Evolutionary conservation across 2,797 vertebrate genomes (phyloP).

Genomic region (Columba guinea): DNA sequence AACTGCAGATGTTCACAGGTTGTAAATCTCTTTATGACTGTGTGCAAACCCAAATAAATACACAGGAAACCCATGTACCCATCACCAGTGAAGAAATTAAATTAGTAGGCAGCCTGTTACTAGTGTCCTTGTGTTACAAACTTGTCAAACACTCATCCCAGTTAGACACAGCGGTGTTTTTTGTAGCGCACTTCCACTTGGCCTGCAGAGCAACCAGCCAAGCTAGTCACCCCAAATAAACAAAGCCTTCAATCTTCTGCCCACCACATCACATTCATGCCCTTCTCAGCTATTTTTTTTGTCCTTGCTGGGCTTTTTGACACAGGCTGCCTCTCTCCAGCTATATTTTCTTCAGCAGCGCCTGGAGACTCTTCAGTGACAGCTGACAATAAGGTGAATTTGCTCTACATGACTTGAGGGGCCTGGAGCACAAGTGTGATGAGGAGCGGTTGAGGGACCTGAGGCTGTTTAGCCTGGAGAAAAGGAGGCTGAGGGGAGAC

Average conservation of each 20-base stretch:
- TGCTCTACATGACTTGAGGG: neutral
- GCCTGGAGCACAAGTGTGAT: no score
- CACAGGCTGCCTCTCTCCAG: neutral
- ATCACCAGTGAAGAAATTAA: neutral
- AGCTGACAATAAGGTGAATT: slow-evolving; percentile 28
- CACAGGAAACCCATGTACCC: neutral
- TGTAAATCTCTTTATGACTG: neutral
- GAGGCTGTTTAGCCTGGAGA: no score
- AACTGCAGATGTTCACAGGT: neutral
- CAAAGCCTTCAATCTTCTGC: slow-evolving; percentile 22
- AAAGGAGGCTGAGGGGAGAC: no score
- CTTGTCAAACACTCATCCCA: neutral
- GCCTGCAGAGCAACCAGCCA: neutral
- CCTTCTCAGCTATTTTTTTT: neutral
- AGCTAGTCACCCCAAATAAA: neutral
- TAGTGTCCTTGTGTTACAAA: neutral
- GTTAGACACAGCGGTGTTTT: neutral
- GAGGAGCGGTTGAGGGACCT: no score
- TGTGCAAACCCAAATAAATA: neutral
- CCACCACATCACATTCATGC: neutral
- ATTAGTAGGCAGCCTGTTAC: neutral
- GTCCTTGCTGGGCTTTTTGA: neutral
- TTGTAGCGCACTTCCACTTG: neutral
- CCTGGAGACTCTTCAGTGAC: neutral
- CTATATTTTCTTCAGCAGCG: neutral